These are phyloP conservation scores for Bellardia pandia DNA, from an alignment of 2,888 invertebrate species.

Conservation along the genomic window DNA sequence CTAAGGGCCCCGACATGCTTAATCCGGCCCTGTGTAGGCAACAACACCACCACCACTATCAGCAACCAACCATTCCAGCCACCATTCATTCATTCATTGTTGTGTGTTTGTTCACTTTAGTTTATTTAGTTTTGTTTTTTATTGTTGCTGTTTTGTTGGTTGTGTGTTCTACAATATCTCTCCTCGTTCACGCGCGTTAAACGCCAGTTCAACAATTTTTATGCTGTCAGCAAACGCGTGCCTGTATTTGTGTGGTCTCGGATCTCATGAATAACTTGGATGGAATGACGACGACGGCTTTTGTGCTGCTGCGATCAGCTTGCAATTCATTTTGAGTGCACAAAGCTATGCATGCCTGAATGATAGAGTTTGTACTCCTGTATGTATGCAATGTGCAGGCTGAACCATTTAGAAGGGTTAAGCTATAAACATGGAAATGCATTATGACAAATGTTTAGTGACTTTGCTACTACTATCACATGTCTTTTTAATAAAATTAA, in stretches of 20 bases:
- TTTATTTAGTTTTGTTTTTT: background rate
- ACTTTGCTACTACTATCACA: background rate
- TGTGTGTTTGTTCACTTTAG: slow-evolving; percentile 48
- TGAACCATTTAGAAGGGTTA: slow-evolving; percentile 43
- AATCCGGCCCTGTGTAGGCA: slow-evolving; percentile 46
- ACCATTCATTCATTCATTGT: slow-evolving; percentile 53
- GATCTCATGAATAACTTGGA: slow-evolving; percentile 74
- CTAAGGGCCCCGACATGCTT: too few species aligned
- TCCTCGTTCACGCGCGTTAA: slow-evolving; percentile 84
- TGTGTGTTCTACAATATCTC: slow-evolving; percentile 79
- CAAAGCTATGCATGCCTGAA: slow-evolving; percentile 1
- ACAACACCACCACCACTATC: slow-evolving; percentile 50
- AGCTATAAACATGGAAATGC: slow-evolving; percentile 15
- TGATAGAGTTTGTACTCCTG: slow-evolving; percentile 38
- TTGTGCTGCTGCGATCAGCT: slow-evolving; percentile 76
- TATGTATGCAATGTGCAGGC: slow-evolving; percentile 30
- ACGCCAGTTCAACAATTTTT: slow-evolving; percentile 84
- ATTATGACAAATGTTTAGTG: background rate
- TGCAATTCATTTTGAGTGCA: slow-evolving; percentile 61
- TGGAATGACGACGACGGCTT: slow-evolving; percentile 70
- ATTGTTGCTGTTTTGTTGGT: slow-evolving; percentile 37
- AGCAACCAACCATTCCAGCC: slow-evolving; percentile 25
- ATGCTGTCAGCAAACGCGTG: slow-evolving; percentile 85
- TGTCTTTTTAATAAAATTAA: too few species aligned
- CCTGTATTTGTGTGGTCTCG: slow-evolving; percentile 85